phyloP scores from a whole-genome alignment of 2,113 vertebrate species.

The Heterotis niloticus region DNA sequence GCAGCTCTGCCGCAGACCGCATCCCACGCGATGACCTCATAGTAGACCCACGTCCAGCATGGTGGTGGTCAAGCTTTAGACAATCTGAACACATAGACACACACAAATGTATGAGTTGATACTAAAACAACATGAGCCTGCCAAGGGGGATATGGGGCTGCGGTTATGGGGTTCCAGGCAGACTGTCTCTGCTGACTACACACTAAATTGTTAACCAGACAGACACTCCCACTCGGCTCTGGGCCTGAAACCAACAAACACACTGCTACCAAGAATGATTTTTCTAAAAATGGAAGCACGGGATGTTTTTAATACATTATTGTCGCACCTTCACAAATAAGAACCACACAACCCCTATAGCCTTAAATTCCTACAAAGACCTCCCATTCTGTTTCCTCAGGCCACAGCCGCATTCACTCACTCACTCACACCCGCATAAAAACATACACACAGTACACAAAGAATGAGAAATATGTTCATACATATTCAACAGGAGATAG shows the following conservation, averaged over 20 bases:
- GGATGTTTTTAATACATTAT: constrained; percentile 14
- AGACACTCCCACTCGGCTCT: background rate
- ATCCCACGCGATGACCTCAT: constrained; percentile 49
- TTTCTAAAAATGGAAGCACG: constrained; percentile 24
- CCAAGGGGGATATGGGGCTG: background rate
- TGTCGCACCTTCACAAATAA: background rate
- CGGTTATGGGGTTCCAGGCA: too few relatives aligned
- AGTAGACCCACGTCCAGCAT: constrained; percentile 58
- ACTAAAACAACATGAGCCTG: background rate
- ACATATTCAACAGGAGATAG: background rate
- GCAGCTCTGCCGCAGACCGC: constrained; percentile 71
- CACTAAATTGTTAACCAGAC: background rate
- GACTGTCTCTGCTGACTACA: constrained; percentile 6
- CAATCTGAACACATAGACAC: constrained; percentile 61
- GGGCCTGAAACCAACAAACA: constrained; percentile 10
- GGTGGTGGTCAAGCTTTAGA: constrained; percentile 73
- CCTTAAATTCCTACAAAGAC: background rate
- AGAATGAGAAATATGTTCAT: background rate
- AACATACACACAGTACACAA: background rate
- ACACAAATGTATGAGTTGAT: background rate
- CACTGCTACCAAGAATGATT: constrained; percentile 14
- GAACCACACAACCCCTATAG: background rate
- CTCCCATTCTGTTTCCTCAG: background rate
- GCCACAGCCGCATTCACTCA: background rate
- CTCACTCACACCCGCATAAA: background rate